Evolutionary conservation across 1,140 invertebrate species (phyloP).

Genomic region (Bombyx mandarina): DNA sequence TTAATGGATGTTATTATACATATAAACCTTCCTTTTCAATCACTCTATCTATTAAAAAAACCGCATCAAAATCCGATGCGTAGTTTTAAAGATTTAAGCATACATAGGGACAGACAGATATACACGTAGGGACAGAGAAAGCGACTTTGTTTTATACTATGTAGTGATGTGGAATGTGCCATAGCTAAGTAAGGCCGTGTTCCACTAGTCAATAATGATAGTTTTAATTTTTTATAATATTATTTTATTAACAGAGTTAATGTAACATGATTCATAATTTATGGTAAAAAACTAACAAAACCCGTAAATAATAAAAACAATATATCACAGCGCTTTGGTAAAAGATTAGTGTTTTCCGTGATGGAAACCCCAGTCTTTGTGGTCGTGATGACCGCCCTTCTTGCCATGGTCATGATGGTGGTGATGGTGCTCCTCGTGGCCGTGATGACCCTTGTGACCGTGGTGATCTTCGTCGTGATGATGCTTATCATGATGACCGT

Average conservation of each 20-base stretch:
- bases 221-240: slow-evolving; percentile 1
- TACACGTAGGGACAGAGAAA: too few relatives aligned
- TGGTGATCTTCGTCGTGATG: slow-evolving; percentile 52
- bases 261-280: slow-evolving; percentile 10
- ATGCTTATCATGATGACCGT: slow-evolving; percentile 55
- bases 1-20: too few relatives aligned
- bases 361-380: slow-evolving; percentile 61
- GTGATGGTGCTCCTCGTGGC: slow-evolving; percentile 58
- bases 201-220: neutral
- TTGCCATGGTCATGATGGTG: slow-evolving; percentile 54
- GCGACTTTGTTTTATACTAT: too few relatives aligned
- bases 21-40: too few relatives aligned
- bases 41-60: too few relatives aligned
- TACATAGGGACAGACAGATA: too few relatives aligned
- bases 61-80: too few relatives aligned
- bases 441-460: slow-evolving; percentile 54
- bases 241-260: slow-evolving; percentile 13
- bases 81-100: too few relatives aligned
- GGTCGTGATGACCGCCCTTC: slow-evolving; percentile 50
- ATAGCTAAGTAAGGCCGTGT: too few relatives aligned
- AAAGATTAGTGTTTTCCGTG: slow-evolving; percentile 51
- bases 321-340: slow-evolving; percentile 43
- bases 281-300: slow-evolving; percentile 16
- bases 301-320: slow-evolving; percentile 22
- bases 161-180: too few relatives aligned